These are phyloP conservation scores for Lordiphosa fenestrarum DNA, from an alignment of 2,888 invertebrate genomes.

Conservation along the genomic window DNA sequence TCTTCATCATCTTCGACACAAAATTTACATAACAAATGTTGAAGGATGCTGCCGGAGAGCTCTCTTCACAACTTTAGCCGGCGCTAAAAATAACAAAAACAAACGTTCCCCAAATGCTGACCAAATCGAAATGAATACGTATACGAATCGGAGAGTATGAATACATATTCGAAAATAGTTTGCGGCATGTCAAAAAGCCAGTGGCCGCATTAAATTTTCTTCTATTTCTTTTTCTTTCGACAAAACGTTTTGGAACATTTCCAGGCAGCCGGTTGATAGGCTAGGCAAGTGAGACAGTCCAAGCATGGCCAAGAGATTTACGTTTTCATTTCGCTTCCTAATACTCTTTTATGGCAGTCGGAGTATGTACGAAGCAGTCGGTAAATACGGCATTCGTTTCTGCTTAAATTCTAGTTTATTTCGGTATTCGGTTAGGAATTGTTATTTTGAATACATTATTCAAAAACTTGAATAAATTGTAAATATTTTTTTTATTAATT, in stretches of 20 bases:
- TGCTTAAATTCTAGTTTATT: no score
- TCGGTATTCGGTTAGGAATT: no score
- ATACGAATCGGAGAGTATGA: slow-evolving; percentile 11
- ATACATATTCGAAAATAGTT: slow-evolving; percentile 64
- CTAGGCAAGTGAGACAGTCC: slow-evolving; percentile 18
- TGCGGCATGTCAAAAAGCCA: slow-evolving; percentile 70
- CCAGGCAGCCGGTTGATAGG: slow-evolving; percentile 49
- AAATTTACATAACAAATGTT: slow-evolving; percentile 62
- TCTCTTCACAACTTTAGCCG: slow-evolving; percentile 36
- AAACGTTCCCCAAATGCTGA: slow-evolving; percentile 43
- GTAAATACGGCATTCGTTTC: no score
- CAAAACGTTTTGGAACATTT: slow-evolving; percentile 61
- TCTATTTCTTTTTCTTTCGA: slow-evolving; percentile 34
- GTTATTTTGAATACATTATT: no score
- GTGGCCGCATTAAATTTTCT: slow-evolving; percentile 74
- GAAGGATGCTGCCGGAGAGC: slow-evolving; percentile 61
- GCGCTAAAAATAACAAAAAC: slow-evolving; percentile 65
- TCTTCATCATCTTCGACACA: slow-evolving; percentile 16
- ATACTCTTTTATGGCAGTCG: slow-evolving; percentile 16
- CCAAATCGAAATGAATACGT: slow-evolving; percentile 55
- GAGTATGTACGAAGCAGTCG: no score
- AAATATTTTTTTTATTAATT: no score
- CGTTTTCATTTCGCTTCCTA: slow-evolving; percentile 23
- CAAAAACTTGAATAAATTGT: no score
- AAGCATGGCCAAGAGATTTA: slow-evolving; percentile 35